These are phyloP conservation scores for Drosophila pruinosa DNA, from an alignment of 1,140 invertebrate species.

Conservation along the genomic window DNA sequence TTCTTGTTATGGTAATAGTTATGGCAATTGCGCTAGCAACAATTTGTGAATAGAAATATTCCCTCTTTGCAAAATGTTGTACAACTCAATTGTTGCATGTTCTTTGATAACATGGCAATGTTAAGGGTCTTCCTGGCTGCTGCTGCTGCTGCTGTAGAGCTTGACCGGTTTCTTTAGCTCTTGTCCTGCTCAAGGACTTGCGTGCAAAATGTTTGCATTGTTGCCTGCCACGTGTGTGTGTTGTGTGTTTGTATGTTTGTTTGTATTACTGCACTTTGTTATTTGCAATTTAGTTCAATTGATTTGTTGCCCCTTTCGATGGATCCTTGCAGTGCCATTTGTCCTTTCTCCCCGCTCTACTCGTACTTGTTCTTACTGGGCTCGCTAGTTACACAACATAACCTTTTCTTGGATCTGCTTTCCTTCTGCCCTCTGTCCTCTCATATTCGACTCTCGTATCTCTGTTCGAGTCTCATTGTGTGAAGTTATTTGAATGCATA, in stretches of 20 bases:
- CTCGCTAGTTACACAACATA: constrained; percentile 25
- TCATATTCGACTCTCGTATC: neutral
- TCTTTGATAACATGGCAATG: neutral
- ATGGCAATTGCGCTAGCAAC: neutral
- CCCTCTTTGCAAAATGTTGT: constrained; percentile 19
- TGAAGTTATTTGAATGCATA: constrained; percentile 17
- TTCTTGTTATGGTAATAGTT: neutral
- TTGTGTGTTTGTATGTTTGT: neutral
- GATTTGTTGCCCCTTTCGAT: constrained; percentile 33
- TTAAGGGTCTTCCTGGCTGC: constrained; percentile 9
- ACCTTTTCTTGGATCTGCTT: constrained; percentile 7
- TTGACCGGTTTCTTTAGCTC: neutral
- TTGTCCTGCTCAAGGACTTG: constrained; percentile 2
- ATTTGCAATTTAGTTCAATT: constrained; percentile 39
- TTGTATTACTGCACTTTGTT: constrained; percentile 22
- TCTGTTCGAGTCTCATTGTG: constrained; percentile 6
- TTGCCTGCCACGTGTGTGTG: neutral
- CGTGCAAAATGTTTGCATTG: neutral
- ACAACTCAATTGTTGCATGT: constrained; percentile 40
- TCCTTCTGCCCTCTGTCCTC: neutral
- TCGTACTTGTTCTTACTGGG: neutral
- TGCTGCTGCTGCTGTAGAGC: neutral
- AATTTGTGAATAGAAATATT: constrained; percentile 34
- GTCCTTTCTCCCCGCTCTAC: neutral
- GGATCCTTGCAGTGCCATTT: neutral